A percentile compares a stretch with the other conserved stretches of the same genome.
These are phyloP conservation scores for Sebastes variabilis DNA, from an alignment of 2,797 vertebrate genomes.

Conservation along the genomic window DNA sequence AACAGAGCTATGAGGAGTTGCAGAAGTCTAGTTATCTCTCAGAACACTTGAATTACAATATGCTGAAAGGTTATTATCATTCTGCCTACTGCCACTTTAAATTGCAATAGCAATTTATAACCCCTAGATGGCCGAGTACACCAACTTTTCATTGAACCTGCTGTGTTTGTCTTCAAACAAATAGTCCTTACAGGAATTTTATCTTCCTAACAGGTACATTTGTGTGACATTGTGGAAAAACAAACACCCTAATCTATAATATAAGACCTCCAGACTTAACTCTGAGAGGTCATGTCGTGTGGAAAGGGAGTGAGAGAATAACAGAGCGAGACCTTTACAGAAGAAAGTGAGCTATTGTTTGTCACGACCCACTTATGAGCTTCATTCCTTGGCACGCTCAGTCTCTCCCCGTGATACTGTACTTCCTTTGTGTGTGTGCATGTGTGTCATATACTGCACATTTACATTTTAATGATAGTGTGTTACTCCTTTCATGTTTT, in stretches of 20 bases:
- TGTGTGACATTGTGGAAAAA: background rate
- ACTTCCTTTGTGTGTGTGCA: background rate
- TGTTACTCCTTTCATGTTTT: background rate
- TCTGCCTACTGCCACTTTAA: background rate
- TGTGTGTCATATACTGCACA: background rate
- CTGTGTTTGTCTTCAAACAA: background rate
- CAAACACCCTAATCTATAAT: background rate
- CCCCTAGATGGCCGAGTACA: conserved; percentile 50
- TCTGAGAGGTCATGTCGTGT: background rate
- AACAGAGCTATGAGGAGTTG: rapidly evolving
- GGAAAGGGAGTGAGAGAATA: background rate
- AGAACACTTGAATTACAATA: background rate
- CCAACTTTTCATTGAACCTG: background rate
- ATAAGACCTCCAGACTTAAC: background rate
- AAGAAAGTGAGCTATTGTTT: conserved; percentile 55
- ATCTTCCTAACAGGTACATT: background rate
- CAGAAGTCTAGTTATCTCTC: background rate
- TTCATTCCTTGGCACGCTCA: conserved; percentile 37
- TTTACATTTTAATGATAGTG: conserved; percentile 1
- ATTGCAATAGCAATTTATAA: background rate
- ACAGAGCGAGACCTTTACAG: conserved; percentile 21
- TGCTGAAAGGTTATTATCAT: background rate
- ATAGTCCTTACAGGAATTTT: background rate
- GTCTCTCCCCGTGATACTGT: conserved; percentile 13
- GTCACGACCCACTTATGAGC: conserved; percentile 39